phyloP scores from a whole-genome alignment of 2,797 vertebrate species.

The Rallus crepitans region DNA sequence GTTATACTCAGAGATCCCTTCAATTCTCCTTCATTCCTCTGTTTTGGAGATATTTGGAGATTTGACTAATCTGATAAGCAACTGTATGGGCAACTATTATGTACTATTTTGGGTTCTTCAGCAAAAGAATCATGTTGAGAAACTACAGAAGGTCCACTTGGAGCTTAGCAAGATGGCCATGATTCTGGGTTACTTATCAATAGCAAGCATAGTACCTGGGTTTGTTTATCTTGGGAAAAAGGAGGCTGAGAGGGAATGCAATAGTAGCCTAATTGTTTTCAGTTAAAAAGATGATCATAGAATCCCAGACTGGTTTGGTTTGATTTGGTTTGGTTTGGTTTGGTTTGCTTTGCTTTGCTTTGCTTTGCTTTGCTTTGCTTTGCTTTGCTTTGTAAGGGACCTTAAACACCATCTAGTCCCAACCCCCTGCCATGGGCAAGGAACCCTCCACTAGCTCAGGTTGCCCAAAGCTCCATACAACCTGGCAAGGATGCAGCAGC shows the following conservation, averaged over 20 bases:
- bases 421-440: too few relatives aligned
- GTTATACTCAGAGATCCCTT: not conserved
- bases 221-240: not conserved
- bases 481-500: too few relatives aligned
- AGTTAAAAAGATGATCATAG: not conserved
- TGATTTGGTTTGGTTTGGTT: too few relatives aligned
- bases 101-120: not conserved
- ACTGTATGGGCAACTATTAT: accelerated
- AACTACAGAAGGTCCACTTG: not conserved
- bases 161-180: too few relatives aligned
- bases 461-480: too few relatives aligned
- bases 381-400: too few relatives aligned
- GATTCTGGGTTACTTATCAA: not conserved
- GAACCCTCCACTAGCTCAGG: too few relatives aligned
- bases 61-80: not conserved
- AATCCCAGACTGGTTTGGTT: too few relatives aligned
- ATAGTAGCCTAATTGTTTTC: not conserved
- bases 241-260: not conserved
- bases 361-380: too few relatives aligned
- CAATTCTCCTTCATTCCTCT: not conserved
- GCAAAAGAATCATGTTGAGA: not conserved
- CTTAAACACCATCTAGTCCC: too few relatives aligned
- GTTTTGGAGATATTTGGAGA: not conserved
- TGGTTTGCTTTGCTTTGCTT: too few relatives aligned
- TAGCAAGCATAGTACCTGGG: too few relatives aligned